Evolutionary conservation across 2,888 invertebrate species (phyloP).

Genomic region (Strigamia crassipes): DNA sequence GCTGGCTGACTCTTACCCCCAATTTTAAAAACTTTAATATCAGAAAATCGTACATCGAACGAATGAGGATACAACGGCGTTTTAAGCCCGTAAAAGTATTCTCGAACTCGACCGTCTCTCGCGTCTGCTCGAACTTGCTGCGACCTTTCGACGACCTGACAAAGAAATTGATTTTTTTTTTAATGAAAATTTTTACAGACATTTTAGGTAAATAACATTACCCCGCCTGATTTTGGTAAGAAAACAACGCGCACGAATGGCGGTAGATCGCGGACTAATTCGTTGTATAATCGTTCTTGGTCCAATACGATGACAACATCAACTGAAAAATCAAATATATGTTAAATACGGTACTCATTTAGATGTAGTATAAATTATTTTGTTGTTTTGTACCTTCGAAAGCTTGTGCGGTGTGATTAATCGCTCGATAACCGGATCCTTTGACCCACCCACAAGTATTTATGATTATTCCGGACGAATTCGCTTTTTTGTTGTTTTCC

Average conservation of each 20-base stretch:
- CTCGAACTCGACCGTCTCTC: conserved; percentile 79
- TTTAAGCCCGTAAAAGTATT: conserved; percentile 94
- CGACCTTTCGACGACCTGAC: conserved; percentile 82
- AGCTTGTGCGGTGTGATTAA: conserved; percentile 85
- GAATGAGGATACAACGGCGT: conserved; percentile 84
- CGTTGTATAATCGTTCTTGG: conserved; percentile 93
- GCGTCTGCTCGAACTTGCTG: conserved; percentile 72
- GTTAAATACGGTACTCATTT: background rate
- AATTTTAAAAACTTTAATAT: conserved; percentile 89
- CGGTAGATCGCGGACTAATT: conserved; percentile 90
- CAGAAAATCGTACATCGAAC: conserved; percentile 88
- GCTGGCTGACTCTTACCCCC: conserved; percentile 62
- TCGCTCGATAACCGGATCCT: conserved; percentile 82
- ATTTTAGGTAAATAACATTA: conserved; percentile 60
- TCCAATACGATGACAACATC: conserved; percentile 94
- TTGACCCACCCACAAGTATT: conserved; percentile 99
- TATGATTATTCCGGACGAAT: conserved; percentile 78
- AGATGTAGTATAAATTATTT: background rate
- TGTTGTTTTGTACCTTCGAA: conserved; percentile 71
- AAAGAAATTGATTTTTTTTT: background rate
- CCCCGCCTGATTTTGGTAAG: conserved; percentile 95
- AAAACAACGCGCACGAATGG: conserved; percentile 89
- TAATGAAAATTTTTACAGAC: conserved; percentile 56
- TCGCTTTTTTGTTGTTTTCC: conserved; percentile 78
- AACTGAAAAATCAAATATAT: conserved; percentile 59